phyloP scores from a whole-genome alignment of 2,113 vertebrate genomes.

The Sitta europaea region DNA sequence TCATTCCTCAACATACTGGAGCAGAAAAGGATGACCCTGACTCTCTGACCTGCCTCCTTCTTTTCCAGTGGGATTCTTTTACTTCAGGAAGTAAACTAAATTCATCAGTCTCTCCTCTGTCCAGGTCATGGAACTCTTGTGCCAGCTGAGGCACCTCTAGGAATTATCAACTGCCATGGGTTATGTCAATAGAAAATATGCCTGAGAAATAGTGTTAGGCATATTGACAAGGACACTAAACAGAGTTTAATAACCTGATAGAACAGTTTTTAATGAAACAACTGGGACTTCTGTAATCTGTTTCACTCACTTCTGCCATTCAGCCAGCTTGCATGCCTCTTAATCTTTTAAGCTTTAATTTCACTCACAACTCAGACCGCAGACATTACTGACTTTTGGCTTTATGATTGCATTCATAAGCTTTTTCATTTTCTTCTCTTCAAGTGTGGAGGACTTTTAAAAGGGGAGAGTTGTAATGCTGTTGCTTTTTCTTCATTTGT shows the following conservation, averaged over 20 bases:
- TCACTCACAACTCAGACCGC: slow-evolving; percentile 41
- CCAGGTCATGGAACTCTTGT: accelerated
- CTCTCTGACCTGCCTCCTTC: not conserved
- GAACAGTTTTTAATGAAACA: not conserved
- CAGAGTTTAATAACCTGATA: not conserved
- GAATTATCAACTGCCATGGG: not conserved
- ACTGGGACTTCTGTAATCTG: not conserved
- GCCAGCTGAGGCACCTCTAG: accelerated
- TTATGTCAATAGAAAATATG: not conserved
- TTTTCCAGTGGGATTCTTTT: not conserved
- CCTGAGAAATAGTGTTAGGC: not conserved
- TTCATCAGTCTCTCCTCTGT: not conserved
- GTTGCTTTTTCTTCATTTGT: not conserved
- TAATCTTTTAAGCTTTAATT: slow-evolving; percentile 77
- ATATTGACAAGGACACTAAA: not conserved
- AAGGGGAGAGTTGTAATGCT: not conserved
- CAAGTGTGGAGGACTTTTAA: not conserved
- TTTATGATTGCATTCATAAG: not conserved
- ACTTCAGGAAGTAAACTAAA: not conserved
- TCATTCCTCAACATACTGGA: not conserved
- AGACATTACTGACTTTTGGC: slow-evolving; percentile 20
- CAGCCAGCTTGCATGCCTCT: slow-evolving; percentile 16
- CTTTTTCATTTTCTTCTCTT: not conserved
- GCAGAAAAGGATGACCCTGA: not conserved
- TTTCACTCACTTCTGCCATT: not conserved